Conservation (phyloP, 2,797 vertebrate species). For the Balearica regulorum region DNA sequence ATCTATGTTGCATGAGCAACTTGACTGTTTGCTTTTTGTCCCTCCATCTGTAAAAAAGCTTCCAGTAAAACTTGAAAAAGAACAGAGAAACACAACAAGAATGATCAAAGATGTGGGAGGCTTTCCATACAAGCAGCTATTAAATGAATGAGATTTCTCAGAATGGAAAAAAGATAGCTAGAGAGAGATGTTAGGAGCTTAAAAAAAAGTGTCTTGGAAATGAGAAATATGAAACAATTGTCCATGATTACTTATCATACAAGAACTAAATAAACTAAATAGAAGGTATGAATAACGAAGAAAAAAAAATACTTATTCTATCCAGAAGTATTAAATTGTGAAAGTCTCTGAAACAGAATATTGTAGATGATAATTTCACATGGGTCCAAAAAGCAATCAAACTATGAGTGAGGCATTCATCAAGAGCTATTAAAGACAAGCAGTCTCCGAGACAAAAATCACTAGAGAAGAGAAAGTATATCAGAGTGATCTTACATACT, state of each 20-base stretch:
- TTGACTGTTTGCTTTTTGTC: neutral
- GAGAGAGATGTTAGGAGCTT: neutral
- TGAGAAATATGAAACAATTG: neutral
- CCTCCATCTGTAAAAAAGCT: neutral
- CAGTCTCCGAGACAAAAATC: neutral
- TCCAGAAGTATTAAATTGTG: neutral
- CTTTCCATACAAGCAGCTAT: neutral
- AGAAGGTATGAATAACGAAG: neutral
- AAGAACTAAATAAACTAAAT: neutral
- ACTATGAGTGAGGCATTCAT: neutral
- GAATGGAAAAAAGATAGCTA: neutral
- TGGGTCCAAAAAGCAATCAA: neutral
- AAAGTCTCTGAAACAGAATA: neutral
- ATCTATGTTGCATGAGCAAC: neutral
- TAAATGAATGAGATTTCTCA: neutral
- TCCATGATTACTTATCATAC: neutral
- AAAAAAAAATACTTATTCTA: neutral
- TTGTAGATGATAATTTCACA: neutral
- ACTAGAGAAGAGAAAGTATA: neutral
- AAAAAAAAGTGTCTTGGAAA: neutral
- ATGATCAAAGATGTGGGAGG: neutral
- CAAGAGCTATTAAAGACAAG: neutral
- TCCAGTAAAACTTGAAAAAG: neutral
- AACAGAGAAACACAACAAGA: neutral
- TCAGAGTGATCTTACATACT: neutral